Base-by-base conservation (phyloP, 92 coral and sea anemone species). In the Anthopleura xanthogrammica region DNA sequence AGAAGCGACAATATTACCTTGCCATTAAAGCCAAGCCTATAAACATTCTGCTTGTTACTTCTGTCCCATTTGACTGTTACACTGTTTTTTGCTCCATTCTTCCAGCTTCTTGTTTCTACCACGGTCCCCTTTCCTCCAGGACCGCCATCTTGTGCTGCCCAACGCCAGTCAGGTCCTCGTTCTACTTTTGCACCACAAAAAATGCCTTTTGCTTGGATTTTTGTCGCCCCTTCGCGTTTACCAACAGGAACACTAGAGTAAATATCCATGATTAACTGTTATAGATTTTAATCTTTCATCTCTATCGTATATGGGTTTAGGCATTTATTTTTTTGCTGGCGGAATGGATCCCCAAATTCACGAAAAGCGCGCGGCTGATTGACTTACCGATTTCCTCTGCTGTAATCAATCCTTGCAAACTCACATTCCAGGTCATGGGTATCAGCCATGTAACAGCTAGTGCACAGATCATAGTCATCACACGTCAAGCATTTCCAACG, bases 161-260 rank as follows among this genome's bases (percentile, higher is more conserved):
- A 83, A 12, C 84, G 68, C 93, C 95, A 92, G 77, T 90, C 93
- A 5, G 83, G 81, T 17, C 91, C 95, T 10, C 95, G 89, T 16
- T 68, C 75, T 1, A 92, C 95, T 39, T 78, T 84, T 14, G 95
- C 95, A 11, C 93, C 92, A 55, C 82, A 43, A 43, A 92, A 90
- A 41, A 88, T 77, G 3, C 95, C 95, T 65, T 78, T 84, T 16
- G 91, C 85, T 60, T 85, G 87, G 40, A 87, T 48, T 72, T 90
- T 92, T 11, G 83, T 74, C 41, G 95, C 79, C 2, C 87, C 93
- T 75, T 79, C 83, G 13, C 95, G 86, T 60, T 78, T 62, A 9
- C 93, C 95, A 65, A 90, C 95, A 24, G 77, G 58, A 2, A 79
- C 83, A 13, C 95, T 92, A 42, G 36, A 29, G 36, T 29, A 29